Evolutionary conservation across 2,888 invertebrate genomes (phyloP), one percentile per base, ranked within the genome.

Genomic region (Pyrrhosoma nymphula): DNA sequence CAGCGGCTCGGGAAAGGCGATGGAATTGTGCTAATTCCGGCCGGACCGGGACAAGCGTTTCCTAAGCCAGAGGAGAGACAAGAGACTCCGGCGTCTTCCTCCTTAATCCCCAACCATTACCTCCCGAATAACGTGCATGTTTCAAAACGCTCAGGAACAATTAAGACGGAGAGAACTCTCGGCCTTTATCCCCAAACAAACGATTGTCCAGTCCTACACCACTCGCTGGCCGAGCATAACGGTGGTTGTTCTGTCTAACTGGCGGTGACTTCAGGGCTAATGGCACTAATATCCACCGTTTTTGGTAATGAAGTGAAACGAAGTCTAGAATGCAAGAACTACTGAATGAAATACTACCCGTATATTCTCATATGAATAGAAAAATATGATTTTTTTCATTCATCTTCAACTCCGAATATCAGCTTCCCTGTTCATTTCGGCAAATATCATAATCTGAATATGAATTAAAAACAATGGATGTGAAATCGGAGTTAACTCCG

Each of bases 91-190:
- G 35, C 82, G 35, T 82, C 82, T 82, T 82, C 82, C 82, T 82
- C 82, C 8, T 26, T 35, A 82, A 82, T 10, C 35, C 82, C 35
- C 47, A 47, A 23, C 82, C 82, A 82, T 82, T 82, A 82, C 30
- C 82, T 35, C 69, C n/a, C 69, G 69, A 69, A 69, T 69, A 69
- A 69, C 82, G 82, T 16, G 82, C 82, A 35, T 35, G 82, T 82
- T 82, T 35, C 82, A 82, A 30, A 82, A 82, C 35, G 35, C 35
- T 82, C 35, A 35, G 82, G 82, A 82, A 82, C 82, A 82, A 82
- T 82, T 82, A 35, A 69, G 69, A 26, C 82, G 82, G 18, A 82
- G 82, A 14, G 35, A 35, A 35, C 26, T 35, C 82, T 3, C 12
- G 82, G 14, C 35, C 82, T 82, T 82, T 35, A 82, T 35, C 82